phyloP scores from a whole-genome alignment of 2,888 invertebrate species.

The Glyphotaelius pellucidus region DNA sequence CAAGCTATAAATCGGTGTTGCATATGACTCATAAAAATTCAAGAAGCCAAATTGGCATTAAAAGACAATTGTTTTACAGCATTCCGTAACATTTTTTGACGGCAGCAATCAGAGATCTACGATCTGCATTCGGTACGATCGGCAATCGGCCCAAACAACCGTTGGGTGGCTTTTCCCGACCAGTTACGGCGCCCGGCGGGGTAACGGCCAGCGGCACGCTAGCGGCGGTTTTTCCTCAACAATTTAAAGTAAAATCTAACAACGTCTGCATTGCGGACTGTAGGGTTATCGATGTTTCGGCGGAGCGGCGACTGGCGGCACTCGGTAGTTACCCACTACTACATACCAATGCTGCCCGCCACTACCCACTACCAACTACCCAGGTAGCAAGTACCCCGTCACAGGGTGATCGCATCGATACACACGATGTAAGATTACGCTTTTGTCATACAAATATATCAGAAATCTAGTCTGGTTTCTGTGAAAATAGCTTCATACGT shows the following conservation, averaged over 20 bases:
- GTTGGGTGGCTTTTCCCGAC: not conserved
- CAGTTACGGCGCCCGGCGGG: not conserved
- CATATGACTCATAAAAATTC: no score
- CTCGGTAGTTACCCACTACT: not conserved
- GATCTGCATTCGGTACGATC: not conserved
- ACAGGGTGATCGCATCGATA: not conserved
- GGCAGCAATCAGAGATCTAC: not conserved
- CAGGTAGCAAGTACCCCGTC: not conserved
- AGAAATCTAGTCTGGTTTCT: not conserved
- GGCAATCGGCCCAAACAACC: not conserved
- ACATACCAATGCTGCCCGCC: no score
- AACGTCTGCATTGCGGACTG: slow-evolving; percentile 64
- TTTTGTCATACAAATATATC: not conserved
- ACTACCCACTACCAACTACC: not conserved
- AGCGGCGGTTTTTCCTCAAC: slow-evolving; percentile 9
- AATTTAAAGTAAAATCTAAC: slow-evolving; percentile 44
- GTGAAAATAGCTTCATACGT: not conserved
- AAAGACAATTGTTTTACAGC: not conserved
- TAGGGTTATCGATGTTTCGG: slow-evolving; percentile 64
- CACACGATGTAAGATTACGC: not conserved
- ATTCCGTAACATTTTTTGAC: not conserved
- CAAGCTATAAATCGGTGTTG: no score
- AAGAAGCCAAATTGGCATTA: no score
- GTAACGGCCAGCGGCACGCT: not conserved
- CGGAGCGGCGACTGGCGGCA: slow-evolving; percentile 52